These are phyloP conservation scores for Callyntrura guangdongensis DNA, from an alignment of 2,888 invertebrate species.

Conservation along the genomic window DNA sequence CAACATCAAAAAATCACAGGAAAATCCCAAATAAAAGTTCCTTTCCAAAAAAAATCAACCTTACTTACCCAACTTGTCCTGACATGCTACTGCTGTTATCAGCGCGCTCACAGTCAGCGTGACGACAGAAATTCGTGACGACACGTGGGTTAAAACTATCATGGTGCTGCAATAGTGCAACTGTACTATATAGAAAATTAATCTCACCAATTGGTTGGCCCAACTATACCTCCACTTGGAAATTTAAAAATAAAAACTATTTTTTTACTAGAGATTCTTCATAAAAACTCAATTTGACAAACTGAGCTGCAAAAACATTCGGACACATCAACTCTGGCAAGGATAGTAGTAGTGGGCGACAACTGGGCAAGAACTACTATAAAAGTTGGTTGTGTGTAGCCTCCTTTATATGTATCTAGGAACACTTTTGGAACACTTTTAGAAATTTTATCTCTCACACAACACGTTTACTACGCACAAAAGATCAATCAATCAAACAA, in stretches of 20 bases:
- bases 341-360: neutral
- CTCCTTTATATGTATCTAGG: constrained; percentile 13
- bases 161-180: neutral
- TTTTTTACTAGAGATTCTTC: no score
- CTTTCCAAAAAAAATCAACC: no score
- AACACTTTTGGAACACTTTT: no score
- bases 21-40: neutral
- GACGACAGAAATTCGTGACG: neutral
- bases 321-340: no score
- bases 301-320: no score
- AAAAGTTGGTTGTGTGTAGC: neutral
- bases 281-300: no score
- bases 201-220: no score
- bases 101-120: constrained; percentile 1
- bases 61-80: constrained; percentile 35
- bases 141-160: constrained; percentile 24
- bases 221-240: neutral
- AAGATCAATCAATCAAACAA: neutral
- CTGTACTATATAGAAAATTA: no score
- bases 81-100: constrained; percentile 20
- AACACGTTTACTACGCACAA: neutral
- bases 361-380: constrained; percentile 3
- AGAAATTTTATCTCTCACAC: neutral
- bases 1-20: neutral
- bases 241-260: neutral